These are phyloP conservation scores for Andrena hattorfiana DNA, from an alignment of 2,888 invertebrate species.

Conservation along the genomic window DNA sequence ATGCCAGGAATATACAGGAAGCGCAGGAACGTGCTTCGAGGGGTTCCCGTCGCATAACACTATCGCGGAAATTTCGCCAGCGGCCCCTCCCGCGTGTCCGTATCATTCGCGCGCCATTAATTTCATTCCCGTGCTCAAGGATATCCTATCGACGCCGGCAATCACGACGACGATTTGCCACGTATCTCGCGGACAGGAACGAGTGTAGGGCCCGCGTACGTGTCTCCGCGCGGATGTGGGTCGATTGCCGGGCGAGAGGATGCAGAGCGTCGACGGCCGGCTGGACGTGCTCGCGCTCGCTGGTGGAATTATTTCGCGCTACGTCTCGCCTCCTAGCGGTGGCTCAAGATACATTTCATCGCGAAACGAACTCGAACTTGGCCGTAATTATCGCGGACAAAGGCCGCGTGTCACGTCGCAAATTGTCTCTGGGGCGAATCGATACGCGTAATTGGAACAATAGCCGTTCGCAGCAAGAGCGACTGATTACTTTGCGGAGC, in stretches of 20 bases:
- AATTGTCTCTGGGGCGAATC: slow-evolving; percentile 48
- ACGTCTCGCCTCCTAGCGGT: slow-evolving; percentile 9
- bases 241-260: slow-evolving; percentile 26
- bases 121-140: slow-evolving; percentile 75
- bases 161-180: slow-evolving; percentile 72
- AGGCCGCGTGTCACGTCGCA: slow-evolving; percentile 26
- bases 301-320: slow-evolving; percentile 34
- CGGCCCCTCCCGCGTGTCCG: slow-evolving; percentile 53
- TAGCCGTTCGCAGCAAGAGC: slow-evolving; percentile 26
- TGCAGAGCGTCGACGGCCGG: not conserved
- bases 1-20: slow-evolving; percentile 69
- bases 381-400: slow-evolving; percentile 51
- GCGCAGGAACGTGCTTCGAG: slow-evolving; percentile 70
- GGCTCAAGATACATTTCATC: slow-evolving; percentile 49
- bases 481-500: slow-evolving; percentile 38
- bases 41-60: slow-evolving; percentile 72
- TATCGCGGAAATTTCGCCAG: slow-evolving; percentile 69
- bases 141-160: slow-evolving; percentile 71
- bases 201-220: slow-evolving; percentile 1
- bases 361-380: slow-evolving; percentile 24
- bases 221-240: slow-evolving; percentile 33
- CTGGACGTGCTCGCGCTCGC: not conserved
- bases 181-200: slow-evolving; percentile 49
- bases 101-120: slow-evolving; percentile 74
- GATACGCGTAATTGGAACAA: slow-evolving; percentile 53